phyloP scores from a whole-genome alignment of 2,888 invertebrate genomes.

The Ectemnius lituratus region DNA sequence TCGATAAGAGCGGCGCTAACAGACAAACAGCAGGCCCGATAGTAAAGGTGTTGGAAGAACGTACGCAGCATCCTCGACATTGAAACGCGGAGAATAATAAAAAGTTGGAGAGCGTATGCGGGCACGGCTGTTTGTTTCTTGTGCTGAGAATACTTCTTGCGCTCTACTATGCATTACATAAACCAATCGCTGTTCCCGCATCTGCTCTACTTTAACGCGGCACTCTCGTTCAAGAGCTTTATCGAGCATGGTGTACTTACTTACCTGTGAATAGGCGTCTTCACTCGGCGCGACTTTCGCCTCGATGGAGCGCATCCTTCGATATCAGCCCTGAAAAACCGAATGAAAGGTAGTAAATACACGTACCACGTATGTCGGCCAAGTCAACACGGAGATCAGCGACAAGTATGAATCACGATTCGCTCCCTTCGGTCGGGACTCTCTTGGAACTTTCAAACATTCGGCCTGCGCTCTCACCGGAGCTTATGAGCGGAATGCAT shows the following conservation, averaged over 20 bases:
- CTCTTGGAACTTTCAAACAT: conserved; percentile 1
- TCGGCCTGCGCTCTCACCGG: neutral
- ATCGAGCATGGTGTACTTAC: neutral
- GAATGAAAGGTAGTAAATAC: conserved; percentile 29
- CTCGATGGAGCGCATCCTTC: conserved; percentile 11
- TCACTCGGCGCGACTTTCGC: neutral
- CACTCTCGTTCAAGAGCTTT: too few relatives aligned
- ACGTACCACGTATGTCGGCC: conserved; percentile 13
- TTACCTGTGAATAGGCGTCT: neutral
- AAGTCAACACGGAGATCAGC: neutral
- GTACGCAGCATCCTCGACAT: too few relatives aligned
- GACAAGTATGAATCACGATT: conserved; percentile 7
- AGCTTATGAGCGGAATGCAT: neutral
- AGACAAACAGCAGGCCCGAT: too few relatives aligned
- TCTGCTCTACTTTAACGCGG: neutral
- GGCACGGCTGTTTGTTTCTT: too few relatives aligned
- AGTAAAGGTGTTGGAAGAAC: too few relatives aligned
- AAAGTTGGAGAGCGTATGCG: too few relatives aligned
- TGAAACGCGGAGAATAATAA: too few relatives aligned
- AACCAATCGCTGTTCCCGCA: neutral
- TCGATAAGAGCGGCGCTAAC: too few relatives aligned
- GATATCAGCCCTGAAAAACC: conserved; percentile 10
- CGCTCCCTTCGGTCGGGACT: neutral
- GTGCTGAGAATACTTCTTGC: too few relatives aligned
- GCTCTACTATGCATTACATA: too few relatives aligned